phyloP scores from a whole-genome alignment of 2,888 invertebrate genomes.

The Aspidapion aeneum region DNA sequence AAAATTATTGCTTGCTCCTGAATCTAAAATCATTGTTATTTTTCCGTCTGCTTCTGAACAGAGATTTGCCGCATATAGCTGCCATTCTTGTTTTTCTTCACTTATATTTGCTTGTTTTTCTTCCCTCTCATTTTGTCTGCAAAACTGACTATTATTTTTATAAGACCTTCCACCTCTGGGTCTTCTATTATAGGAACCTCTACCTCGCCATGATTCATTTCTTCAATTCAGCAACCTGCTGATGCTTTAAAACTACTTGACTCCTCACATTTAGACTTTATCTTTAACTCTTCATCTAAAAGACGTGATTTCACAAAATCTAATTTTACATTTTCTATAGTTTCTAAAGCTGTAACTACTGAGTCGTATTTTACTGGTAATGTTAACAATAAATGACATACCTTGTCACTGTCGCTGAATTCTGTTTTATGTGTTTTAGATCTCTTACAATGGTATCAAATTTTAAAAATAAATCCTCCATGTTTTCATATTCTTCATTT shows the following conservation, averaged over 20 bases:
- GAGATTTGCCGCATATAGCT: constrained; percentile 7
- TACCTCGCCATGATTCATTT: neutral
- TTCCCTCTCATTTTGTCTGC: neutral
- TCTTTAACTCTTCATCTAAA: constrained; percentile 2
- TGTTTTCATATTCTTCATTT: neutral
- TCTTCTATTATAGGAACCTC: constrained; percentile 2
- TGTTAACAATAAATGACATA: neutral
- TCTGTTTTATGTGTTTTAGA: neutral
- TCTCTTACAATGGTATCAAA: neutral
- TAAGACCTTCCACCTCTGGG: neutral
- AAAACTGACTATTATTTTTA: neutral
- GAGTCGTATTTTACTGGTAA: neutral
- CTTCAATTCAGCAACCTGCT: neutral
- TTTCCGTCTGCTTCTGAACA: neutral
- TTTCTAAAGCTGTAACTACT: constrained; percentile 8
- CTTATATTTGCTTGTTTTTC: neutral
- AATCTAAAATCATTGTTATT: constrained; percentile 7
- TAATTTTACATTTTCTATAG: constrained; percentile 1
- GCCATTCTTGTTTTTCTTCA: neutral
- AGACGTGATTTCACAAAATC: constrained; percentile 2
- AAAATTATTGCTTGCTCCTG: constrained; percentile 11
- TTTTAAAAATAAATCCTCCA: neutral
- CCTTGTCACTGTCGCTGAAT: neutral
- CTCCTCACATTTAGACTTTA: neutral
- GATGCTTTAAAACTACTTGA: neutral